Base-by-base conservation (phyloP, 1,140 invertebrate species). In the Diuraphis noxia region DNA sequence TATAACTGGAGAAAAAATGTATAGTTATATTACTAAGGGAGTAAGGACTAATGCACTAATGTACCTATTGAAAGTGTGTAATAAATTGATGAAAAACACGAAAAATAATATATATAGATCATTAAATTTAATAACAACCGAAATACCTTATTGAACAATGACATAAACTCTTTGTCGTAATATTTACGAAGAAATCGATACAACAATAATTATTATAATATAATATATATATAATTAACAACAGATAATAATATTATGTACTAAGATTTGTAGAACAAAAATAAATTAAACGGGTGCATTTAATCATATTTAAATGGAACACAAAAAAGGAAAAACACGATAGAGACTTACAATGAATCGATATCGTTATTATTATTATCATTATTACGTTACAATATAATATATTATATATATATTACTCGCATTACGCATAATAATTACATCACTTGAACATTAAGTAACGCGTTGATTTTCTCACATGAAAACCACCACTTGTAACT, bases 111-210 rank as follows among this genome's bases (percentile, higher is more conserved):
- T 88, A 63, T 87, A 63, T 63, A 88, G 86, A 63, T 63, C 86
- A 88, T 88, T 49, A 63, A 63, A 63, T 88, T 88, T 88, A 88
- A 63, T 88, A 88, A 88, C 86, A 88, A 88, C 86, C 49, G 36
- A 56, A 88, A 88, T 88, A 63, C 38, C 52, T 56, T 88, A 86
- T 86, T 52, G 43, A 88, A 88, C 86, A 88, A 88, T 88, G 86
- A 63, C 86, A 63, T 88, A 87, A 87, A 88, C 86, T 88, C 86
- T 87, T 87, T 63, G 52, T 63, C 86, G 86, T 88, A 88, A 88
- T 40, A 88, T 40, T 40, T 40, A 63, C 52, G 86, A 88, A 88
- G 52, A 88, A 88, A 88, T 56, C 40, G 49, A 40, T 88, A 88
- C 86, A 88, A 88, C 86, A 63, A 88, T 88, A 72, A 72, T 72